A percentile compares a stretch with the other conserved stretches of the same genome.
These are phyloP conservation scores for Craterocephalus amniculus DNA, from an alignment of 2,797 vertebrate species.

Conservation along the genomic window DNA sequence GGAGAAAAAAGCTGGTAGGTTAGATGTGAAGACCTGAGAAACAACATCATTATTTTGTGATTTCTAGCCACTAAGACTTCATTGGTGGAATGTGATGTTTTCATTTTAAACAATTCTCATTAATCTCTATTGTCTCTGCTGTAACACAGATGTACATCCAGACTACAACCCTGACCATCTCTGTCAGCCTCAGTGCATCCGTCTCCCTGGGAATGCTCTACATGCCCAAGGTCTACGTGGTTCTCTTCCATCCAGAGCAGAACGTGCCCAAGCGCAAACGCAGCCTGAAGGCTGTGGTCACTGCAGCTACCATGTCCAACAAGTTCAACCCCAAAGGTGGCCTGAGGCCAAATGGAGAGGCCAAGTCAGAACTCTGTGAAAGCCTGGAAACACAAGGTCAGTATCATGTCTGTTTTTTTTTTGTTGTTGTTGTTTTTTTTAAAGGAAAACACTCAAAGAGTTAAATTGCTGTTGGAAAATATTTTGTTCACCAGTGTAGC, in stretches of 20 bases:
- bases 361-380: constrained; percentile 95
- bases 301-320: constrained; percentile 96
- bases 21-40: background rate
- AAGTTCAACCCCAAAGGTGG: constrained; percentile 95
- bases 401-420: constrained; percentile 27
- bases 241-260: constrained; percentile 97
- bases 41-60: background rate
- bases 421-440: no score
- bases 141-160: constrained; percentile 93
- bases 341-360: constrained; percentile 94
- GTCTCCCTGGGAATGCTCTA: constrained; percentile 98
- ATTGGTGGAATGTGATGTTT: background rate
- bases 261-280: constrained; percentile 96
- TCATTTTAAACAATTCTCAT: constrained; percentile 12
- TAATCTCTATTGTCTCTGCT: constrained; percentile 35
- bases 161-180: constrained; percentile 95
- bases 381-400: constrained; percentile 95
- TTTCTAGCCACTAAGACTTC: background rate
- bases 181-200: constrained; percentile 94
- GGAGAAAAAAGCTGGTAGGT: background rate
- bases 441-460: background rate
- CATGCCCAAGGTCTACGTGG: constrained; percentile 97
- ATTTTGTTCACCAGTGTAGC: background rate
- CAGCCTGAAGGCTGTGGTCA: constrained; percentile 96
- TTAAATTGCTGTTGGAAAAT: constrained; percentile 8